These are phyloP conservation scores for Nerophis lumbriciformis DNA, from an alignment of 2,113 vertebrate species.

Conservation along the genomic window DNA sequence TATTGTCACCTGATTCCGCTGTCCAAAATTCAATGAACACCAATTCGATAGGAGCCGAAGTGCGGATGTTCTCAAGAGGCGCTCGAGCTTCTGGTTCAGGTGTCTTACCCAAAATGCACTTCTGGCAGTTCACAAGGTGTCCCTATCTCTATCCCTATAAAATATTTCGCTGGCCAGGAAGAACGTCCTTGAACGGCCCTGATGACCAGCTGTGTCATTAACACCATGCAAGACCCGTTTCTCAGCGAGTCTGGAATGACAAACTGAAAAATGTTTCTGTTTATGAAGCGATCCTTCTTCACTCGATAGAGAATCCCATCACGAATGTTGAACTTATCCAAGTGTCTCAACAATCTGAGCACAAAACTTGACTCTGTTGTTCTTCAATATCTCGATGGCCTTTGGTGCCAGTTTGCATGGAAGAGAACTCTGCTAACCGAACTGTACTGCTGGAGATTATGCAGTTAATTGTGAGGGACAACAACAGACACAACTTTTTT, in stretches of 20 bases:
- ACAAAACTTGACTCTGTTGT: not conserved
- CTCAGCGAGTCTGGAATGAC: too few relatives aligned
- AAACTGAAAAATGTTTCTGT: not conserved
- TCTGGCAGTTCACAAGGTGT: not conserved
- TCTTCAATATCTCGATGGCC: not conserved
- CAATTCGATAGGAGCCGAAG: not conserved
- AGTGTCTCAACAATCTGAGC: not conserved
- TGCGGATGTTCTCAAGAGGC: not conserved
- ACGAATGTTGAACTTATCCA: too few relatives aligned
- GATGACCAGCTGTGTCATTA: not conserved
- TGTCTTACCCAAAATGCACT: not conserved
- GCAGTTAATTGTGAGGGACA: not conserved
- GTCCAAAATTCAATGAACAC: conserved; percentile 16
- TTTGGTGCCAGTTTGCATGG: not conserved
- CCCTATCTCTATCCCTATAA: not conserved
- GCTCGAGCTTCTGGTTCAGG: not conserved
- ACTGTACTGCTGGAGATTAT: not conserved
- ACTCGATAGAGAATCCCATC: not conserved
- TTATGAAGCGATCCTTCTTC: too few relatives aligned
- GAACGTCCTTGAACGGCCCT: not conserved
- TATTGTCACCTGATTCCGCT: not conserved
- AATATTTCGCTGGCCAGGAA: too few relatives aligned
- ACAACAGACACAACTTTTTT: not conserved
- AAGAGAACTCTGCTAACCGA: not conserved
- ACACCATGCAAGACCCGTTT: not conserved